Evolutionary conservation across 2,797 vertebrate species (phyloP), one percentile per base, ranked within the genome.

Genomic region (Threskiornis aethiopicus): DNA sequence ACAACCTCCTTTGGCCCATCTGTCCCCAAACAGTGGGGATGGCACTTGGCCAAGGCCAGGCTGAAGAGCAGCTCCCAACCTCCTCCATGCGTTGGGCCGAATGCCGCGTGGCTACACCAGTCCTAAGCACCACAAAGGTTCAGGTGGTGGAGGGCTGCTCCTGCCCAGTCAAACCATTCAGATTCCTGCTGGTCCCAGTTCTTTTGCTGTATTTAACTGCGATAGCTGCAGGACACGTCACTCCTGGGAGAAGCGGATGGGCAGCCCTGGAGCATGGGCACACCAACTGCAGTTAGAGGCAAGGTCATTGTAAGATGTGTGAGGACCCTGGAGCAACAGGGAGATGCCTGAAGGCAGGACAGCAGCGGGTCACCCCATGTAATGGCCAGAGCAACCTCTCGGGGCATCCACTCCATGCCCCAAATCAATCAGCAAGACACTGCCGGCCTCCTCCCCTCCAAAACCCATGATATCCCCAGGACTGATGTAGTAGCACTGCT

Each of bases 331-430:
- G 66, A 57, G 33, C 29, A 87, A n/a, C 6, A 44, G 41, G 49
- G 83, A 22, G 26, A 33, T 37, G 61, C 35, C n/a, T 1, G 0
- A 64, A 79, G 44, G 67, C 11, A 42, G 39, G 19, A 69, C 26
- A 71, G 31, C 52, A 66, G 58, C 1, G 0, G 12, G 20, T 49
- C 5, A 20, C 24, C 37, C 28, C 35, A 12, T 4, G 16, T 22
- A 13, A 41, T 10, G 24, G 54, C 54, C 42, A 49, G 20, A 39
- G 24, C 35, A 51, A 35, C n/a, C 12, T 21, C 55, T 13, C 0
- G 0, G 66, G 31, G 16, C 31, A 65, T 18, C 25, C 2, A 0
- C 52, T 49, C 41, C 1, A 0, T 4, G 11, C 39, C 33, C 29
- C 49, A 58, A 57, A 29, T 26, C 0, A 0, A 58, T 47, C 42